phyloP scores from a whole-genome alignment of 2,113 vertebrate species.

The Crocuta crocuta region DNA sequence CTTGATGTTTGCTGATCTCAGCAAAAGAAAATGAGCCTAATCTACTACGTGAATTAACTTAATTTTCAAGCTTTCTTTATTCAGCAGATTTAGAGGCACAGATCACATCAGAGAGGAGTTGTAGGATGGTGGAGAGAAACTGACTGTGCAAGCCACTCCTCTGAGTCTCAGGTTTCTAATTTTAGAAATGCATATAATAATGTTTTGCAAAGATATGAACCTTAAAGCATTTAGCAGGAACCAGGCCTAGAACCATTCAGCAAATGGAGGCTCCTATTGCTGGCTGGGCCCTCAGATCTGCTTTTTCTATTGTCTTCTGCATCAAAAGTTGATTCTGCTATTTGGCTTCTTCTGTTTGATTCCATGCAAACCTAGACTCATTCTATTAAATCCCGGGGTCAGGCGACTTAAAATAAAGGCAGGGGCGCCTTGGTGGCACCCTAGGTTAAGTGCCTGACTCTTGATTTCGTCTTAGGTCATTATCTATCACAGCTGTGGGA shows the following conservation, averaged over 20 bases:
- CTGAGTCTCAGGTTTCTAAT: not conserved
- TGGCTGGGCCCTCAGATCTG: not conserved
- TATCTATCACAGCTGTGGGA: too few species aligned
- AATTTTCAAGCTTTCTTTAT: not conserved
- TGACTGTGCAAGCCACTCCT: not conserved
- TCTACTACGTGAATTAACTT: not conserved
- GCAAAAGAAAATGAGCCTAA: constrained; percentile 10
- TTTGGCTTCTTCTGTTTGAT: not conserved
- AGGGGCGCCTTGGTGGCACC: too few species aligned
- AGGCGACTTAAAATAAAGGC: not conserved
- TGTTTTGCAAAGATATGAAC: not conserved
- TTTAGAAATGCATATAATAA: not conserved
- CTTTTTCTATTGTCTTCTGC: not conserved
- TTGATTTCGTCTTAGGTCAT: too few species aligned
- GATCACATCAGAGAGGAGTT: not conserved
- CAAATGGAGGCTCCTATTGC: not conserved
- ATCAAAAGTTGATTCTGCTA: not conserved
- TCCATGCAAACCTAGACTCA: not conserved
- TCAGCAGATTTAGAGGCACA: not conserved
- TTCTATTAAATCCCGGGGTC: not conserved
- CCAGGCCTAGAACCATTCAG: not conserved
- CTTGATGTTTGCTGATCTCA: not conserved
- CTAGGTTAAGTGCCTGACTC: too few species aligned
- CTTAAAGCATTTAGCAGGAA: not conserved
- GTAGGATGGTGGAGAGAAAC: not conserved